phyloP scores from a whole-genome alignment of 2,113 vertebrate genomes.

The Etheostoma spectabile region DNA sequence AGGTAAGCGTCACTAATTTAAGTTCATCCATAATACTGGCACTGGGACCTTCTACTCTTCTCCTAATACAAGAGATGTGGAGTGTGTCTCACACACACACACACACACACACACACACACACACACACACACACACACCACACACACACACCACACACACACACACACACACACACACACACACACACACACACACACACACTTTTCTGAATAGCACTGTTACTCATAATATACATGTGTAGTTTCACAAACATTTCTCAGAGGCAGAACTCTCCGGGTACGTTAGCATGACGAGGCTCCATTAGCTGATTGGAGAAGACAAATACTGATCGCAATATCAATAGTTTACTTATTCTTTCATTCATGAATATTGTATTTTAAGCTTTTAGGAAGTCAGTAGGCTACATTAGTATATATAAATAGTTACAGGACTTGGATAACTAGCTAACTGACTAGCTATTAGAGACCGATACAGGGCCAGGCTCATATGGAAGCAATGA shows the following conservation, averaged over 20 bases:
- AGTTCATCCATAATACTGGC: slow-evolving; percentile 55
- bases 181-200: slow-evolving; percentile 48
- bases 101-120: slow-evolving; percentile 62
- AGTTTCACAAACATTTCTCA: slow-evolving; percentile 22
- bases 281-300: background rate
- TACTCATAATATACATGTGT: background rate
- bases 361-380: background rate
- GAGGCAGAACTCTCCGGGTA: slow-evolving; percentile 9
- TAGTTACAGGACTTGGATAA: background rate
- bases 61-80: slow-evolving; percentile 16
- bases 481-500: slow-evolving; percentile 9
- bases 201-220: slow-evolving; percentile 27
- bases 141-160: slow-evolving; percentile 63
- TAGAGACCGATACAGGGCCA: background rate
- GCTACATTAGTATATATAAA: background rate
- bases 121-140: slow-evolving; percentile 46
- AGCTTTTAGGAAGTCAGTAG: background rate
- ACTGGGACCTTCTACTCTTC: slow-evolving; percentile 47
- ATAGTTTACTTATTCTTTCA: too few species aligned
- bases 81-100: slow-evolving; percentile 64
- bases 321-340: slow-evolving; percentile 23
- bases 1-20: slow-evolving; percentile 30
- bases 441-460: background rate
- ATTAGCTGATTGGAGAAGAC: background rate
- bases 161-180: slow-evolving; percentile 55